These are phyloP conservation scores for Andrena minutula DNA, from an alignment of 2,888 invertebrate genomes.

Conservation along the genomic window DNA sequence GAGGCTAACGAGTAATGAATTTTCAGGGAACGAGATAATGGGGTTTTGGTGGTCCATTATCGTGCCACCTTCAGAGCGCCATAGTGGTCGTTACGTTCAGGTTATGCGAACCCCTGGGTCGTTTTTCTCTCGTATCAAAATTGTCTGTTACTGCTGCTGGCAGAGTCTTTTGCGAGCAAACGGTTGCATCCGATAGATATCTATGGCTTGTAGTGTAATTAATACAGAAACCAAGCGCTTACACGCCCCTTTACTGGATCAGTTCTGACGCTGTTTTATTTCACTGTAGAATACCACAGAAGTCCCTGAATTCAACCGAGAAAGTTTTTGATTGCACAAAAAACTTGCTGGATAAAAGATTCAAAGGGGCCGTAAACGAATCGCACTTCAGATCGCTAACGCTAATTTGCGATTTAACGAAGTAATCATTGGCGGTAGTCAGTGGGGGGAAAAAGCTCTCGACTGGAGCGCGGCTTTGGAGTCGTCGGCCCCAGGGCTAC, in stretches of 20 bases:
- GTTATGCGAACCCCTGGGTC: constrained; percentile 3
- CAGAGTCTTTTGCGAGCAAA: too few relatives aligned
- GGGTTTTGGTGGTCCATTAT: constrained; percentile 60
- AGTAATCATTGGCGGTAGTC: constrained; percentile 14
- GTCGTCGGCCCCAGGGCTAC: neutral
- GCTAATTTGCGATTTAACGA: constrained; percentile 53
- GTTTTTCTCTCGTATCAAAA: constrained; percentile 21
- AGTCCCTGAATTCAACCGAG: too few relatives aligned
- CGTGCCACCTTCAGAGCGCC: constrained; percentile 24
- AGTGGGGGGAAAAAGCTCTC: neutral
- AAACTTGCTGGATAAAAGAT: constrained; percentile 2
- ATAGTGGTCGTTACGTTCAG: constrained; percentile 49
- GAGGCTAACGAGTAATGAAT: constrained; percentile 57
- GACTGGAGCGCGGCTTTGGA: neutral
- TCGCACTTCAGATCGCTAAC: neutral
- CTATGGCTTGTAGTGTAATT: too few relatives aligned
- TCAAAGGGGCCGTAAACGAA: constrained; percentile 29
- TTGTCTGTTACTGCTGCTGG: neutral
- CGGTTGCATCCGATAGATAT: too few relatives aligned
- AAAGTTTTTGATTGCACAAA: constrained; percentile 20
- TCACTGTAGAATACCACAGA: too few relatives aligned
- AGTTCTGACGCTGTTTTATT: too few relatives aligned
- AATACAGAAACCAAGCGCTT: too few relatives aligned
- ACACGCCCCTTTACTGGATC: too few relatives aligned
- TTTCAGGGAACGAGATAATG: constrained; percentile 54